Evolutionary conservation across 2,113 vertebrate species (phyloP).

Genomic region (Lagopus leucura): DNA sequence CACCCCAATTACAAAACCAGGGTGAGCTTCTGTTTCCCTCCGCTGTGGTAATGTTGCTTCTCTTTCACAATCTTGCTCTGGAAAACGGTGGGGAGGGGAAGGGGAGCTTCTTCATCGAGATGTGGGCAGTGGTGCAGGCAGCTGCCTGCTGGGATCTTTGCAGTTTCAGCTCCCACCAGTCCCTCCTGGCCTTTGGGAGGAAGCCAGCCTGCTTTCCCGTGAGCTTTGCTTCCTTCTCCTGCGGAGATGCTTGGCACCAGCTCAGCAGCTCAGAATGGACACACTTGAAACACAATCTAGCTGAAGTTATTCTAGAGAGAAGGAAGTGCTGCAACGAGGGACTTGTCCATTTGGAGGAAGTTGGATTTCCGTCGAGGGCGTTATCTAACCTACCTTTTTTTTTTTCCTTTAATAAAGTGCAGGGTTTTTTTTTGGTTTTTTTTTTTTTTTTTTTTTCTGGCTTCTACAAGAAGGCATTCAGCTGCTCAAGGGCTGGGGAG

Average conservation of each 20-base stretch:
- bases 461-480: neutral
- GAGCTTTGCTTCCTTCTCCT: constrained; percentile 12
- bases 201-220: neutral
- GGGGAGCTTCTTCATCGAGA: constrained; percentile 36
- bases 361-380: constrained; percentile 52
- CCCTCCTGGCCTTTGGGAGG: neutral
- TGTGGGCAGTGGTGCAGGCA: constrained; percentile 28
- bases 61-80: constrained; percentile 49
- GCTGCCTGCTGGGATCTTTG: neutral
- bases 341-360: constrained; percentile 68
- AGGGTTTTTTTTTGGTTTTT: neutral
- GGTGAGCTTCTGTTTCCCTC: constrained; percentile 26
- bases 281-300: neutral
- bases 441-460: neutral
- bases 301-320: constrained; percentile 63
- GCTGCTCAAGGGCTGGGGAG: neutral
- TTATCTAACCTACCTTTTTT: constrained; percentile 27
- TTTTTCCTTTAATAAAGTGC: neutral
- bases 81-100: constrained; percentile 43
- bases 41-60: neutral
- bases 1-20: constrained; percentile 12
- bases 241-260: constrained; percentile 41
- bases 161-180: neutral
- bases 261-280: neutral
- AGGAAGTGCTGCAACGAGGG: constrained; percentile 73